Percentiles rank a stretch among this genome's conserved stretches.
phyloP scores from a whole-genome alignment of 2,113 vertebrate species.

The human (Homo sapiens) region GRCh38 chr7:112251501-112252000 shows the following conservation, averaged over 20 bases:
- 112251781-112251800: background rate
- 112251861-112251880: background rate
- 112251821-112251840: background rate
- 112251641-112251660: background rate
- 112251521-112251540: background rate
- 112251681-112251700: background rate
- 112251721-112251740: background rate
- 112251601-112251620: background rate
- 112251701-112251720: background rate
- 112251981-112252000: background rate
- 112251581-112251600: background rate
- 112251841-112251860: background rate
- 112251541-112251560: background rate
- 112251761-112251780: background rate
- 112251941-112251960: background rate
- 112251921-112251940: background rate
- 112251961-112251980: background rate
- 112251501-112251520: background rate
- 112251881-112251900: background rate
- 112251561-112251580: background rate
- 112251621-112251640: background rate
- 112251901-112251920: background rate
- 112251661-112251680: background rate
- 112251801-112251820: background rate
- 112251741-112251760: background rate